Percentiles rank a stretch among this genome's conserved stretches.
These are phyloP conservation scores for Steromphala cineraria DNA, from an alignment of 2,888 invertebrate species.

Conservation along the genomic window DNA sequence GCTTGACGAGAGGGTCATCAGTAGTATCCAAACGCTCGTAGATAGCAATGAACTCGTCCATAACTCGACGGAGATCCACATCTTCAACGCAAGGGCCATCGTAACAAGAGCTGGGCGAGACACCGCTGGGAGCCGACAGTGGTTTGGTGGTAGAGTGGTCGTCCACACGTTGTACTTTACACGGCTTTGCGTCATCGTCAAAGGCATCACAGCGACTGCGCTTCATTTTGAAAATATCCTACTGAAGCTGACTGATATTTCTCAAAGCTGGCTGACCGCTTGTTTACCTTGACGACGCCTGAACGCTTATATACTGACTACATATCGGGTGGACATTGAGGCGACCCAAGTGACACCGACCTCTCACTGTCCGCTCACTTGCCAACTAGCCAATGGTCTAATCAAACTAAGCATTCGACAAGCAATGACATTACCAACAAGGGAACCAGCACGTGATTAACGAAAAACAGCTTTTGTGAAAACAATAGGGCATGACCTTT, in stretches of 20 bases:
- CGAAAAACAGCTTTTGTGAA: too few species aligned
- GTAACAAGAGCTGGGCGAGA: not conserved
- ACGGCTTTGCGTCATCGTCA: not conserved
- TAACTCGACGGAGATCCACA: constrained; percentile 46
- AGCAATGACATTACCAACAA: too few species aligned
- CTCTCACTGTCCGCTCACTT: constrained; percentile 7
- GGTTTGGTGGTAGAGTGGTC: not conserved
- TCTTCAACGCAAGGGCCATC: not conserved
- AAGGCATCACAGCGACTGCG: not conserved
- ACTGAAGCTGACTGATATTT: constrained; percentile 4
- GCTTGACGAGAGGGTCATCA: constrained; percentile 46
- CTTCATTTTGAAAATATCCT: not conserved
- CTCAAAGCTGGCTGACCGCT: not conserved
- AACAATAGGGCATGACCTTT: too few species aligned
- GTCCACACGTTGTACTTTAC: not conserved
- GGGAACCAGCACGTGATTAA: too few species aligned
- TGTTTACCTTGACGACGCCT: not conserved
- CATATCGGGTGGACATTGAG: constrained; percentile 2
- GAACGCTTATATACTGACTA: constrained; percentile 8
- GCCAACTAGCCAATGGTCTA: not conserved
- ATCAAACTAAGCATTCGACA: too few species aligned
- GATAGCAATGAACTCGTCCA: constrained; percentile 53
- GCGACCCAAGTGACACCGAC: not conserved
- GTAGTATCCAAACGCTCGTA: constrained; percentile 51
- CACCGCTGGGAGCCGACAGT: not conserved